Conservation (phyloP, 2,797 vertebrate species). For the Spondyliosoma cantharus region DNA sequence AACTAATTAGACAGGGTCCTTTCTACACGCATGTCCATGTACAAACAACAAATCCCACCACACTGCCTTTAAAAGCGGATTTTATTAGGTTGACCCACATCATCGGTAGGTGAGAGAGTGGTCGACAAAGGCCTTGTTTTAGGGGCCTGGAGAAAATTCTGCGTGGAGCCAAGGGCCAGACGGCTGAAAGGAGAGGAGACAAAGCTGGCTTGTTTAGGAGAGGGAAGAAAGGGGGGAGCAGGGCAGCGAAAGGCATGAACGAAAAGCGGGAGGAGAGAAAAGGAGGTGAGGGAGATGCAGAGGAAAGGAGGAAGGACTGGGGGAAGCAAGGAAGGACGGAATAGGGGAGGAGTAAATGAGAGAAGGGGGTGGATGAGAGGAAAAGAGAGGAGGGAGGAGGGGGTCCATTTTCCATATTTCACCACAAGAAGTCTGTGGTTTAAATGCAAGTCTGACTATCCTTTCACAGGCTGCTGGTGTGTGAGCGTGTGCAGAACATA, state of each 20-base stretch:
- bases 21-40: conserved; percentile 25
- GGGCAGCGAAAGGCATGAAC: conserved; percentile 32
- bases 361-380: conserved; percentile 1
- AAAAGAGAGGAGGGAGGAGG: conserved; percentile 23
- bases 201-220: conserved; percentile 75
- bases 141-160: conserved; percentile 38
- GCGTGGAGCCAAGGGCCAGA: conserved; percentile 44
- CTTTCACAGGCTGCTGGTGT: conserved; percentile 13
- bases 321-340: conserved; percentile 21
- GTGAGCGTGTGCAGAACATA: conserved; percentile 10
- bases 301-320: background rate
- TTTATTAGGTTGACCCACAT: conserved; percentile 46
- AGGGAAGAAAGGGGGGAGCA: conserved; percentile 15
- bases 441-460: conserved; percentile 43
- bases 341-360: conserved; percentile 34
- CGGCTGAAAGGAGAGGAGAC: conserved; percentile 70
- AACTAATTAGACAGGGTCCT: conserved; percentile 67
- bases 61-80: conserved; percentile 15
- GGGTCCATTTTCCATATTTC: conserved; percentile 49
- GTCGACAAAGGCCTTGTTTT: conserved; percentile 40
- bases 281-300: conserved; percentile 15
- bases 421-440: conserved; percentile 63
- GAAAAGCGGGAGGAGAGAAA: background rate
- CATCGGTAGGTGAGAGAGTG: background rate
- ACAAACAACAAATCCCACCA: background rate